Evolutionary conservation across 2,797 vertebrate species (phyloP).

Genomic region (Selene dorsalis): DNA sequence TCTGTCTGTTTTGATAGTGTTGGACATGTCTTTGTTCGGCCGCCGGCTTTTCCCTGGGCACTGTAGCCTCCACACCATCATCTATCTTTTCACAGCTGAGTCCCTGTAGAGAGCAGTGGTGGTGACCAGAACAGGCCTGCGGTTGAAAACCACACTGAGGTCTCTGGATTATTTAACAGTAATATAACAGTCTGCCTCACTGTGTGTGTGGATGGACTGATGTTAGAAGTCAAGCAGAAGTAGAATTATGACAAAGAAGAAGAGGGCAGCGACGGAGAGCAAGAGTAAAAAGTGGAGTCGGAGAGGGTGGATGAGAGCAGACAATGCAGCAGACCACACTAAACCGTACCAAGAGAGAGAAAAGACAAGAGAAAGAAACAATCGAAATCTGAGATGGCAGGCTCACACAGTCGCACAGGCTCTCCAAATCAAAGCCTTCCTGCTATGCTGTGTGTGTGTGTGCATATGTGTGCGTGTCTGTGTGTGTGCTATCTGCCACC

Average conservation of each 20-base stretch:
- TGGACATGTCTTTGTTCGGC: slow-evolving; percentile 42
- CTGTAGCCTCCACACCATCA: slow-evolving; percentile 24
- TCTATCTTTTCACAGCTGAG: slow-evolving; percentile 32
- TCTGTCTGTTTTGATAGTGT: slow-evolving; percentile 36
- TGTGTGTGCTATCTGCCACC: slow-evolving; percentile 36
- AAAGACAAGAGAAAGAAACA: slow-evolving; percentile 21
- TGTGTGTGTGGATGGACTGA: neutral
- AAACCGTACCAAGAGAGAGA: slow-evolving; percentile 14
- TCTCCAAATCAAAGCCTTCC: slow-evolving; percentile 59
- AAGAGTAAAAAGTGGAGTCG: slow-evolving; percentile 4
- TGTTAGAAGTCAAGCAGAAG: neutral
- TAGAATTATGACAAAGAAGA: neutral
- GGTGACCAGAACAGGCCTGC: slow-evolving; percentile 7
- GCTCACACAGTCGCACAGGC: slow-evolving; percentile 9
- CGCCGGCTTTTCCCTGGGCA: slow-evolving; percentile 8
- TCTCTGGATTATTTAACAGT: slow-evolving; percentile 27
- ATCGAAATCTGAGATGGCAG: slow-evolving; percentile 31
- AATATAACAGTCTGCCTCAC: neutral
- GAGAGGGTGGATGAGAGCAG: neutral
- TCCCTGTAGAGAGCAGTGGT: neutral
- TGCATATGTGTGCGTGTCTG: slow-evolving; percentile 37
- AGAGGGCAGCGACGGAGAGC: neutral
- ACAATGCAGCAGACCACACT: neutral
- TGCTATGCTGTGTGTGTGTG: slow-evolving; percentile 57
- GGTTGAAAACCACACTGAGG: slow-evolving; percentile 18